phyloP scores from a whole-genome alignment of 2,888 invertebrate species.

The Limnephilus marmoratus region DNA sequence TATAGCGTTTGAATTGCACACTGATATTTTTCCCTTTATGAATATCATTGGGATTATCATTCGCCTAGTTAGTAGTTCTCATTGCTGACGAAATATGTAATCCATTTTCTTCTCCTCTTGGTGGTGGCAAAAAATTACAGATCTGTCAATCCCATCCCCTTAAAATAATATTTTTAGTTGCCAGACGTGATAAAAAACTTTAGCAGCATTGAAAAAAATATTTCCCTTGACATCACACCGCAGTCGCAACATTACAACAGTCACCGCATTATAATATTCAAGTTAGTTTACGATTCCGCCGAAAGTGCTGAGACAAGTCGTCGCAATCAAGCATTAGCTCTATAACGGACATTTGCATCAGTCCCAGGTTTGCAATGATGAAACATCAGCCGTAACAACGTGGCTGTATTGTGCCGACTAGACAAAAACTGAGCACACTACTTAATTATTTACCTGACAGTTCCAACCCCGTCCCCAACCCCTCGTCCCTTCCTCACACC shows the following conservation, averaged over 20 bases:
- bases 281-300: background rate
- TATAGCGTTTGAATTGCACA: too few relatives aligned
- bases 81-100: background rate
- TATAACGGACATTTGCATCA: background rate
- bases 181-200: background rate
- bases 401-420: conserved; percentile 3
- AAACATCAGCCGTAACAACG: background rate
- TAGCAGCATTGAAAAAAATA: background rate
- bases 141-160: background rate
- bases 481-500: background rate
- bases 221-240: background rate
- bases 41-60: background rate
- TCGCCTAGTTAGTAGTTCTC: background rate
- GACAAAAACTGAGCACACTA: conserved; percentile 20
- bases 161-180: background rate
- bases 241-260: background rate
- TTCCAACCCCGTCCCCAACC: background rate
- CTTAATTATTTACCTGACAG: conserved; percentile 35
- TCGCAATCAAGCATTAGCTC: background rate
- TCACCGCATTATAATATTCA: background rate
- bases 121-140: background rate
- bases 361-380: background rate
- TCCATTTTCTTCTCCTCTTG: background rate
- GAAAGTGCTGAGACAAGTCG: background rate
- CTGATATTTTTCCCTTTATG: too few relatives aligned